These are phyloP conservation scores for Noctua janthe DNA, from an alignment of 2,888 invertebrate genomes.

Conservation along the genomic window DNA sequence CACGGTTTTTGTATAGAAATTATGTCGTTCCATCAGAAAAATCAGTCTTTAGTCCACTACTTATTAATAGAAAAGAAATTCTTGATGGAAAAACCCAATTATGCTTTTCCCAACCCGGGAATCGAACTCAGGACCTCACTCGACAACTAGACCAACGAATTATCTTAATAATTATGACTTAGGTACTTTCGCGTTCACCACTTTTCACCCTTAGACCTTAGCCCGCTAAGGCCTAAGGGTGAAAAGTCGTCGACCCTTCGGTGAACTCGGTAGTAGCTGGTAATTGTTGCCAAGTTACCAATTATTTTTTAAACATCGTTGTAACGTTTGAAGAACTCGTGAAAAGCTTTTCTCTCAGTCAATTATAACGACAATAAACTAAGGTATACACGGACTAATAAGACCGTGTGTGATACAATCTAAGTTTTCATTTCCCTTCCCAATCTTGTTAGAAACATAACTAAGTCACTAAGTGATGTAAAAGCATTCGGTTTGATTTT, in stretches of 20 bases:
- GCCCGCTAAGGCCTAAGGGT: background rate
- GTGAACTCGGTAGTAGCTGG: background rate
- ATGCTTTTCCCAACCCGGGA: background rate
- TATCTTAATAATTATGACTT: background rate
- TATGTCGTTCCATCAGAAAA: no score
- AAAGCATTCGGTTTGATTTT: background rate
- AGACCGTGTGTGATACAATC: constrained; percentile 12
- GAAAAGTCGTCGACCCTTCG: background rate
- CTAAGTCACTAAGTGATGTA: background rate
- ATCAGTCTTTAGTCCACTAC: background rate
- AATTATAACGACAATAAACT: background rate
- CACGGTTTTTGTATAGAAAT: no score
- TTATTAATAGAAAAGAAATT: background rate
- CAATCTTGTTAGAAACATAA: constrained; percentile 2
- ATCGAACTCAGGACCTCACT: background rate
- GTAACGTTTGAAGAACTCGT: background rate
- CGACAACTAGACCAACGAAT: background rate
- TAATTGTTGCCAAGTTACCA: background rate
- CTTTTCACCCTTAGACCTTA: no score
- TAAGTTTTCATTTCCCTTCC: constrained; percentile 14
- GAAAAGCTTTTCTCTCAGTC: constrained; percentile 15
- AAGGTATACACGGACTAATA: background rate
- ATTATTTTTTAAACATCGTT: background rate
- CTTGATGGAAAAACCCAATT: background rate
- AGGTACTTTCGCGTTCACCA: no score